Conservation (phyloP, 2,888 invertebrate species). For the Serrognathus titanus region DNA sequence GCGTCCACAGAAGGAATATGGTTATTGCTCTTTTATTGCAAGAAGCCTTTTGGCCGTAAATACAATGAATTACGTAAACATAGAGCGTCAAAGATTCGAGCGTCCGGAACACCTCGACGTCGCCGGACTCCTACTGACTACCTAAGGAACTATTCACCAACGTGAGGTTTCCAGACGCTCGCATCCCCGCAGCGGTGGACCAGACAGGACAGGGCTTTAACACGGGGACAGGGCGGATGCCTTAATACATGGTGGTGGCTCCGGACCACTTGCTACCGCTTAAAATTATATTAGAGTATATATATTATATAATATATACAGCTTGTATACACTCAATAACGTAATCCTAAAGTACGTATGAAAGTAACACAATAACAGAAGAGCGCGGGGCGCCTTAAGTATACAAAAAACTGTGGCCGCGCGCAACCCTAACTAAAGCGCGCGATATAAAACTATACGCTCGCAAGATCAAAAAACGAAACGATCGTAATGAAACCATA, state of each 20-base stretch:
- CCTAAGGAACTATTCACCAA: slow-evolving; percentile 19
- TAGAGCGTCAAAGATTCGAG: slow-evolving; percentile 55
- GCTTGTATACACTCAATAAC: slow-evolving; percentile 49
- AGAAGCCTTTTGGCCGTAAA: slow-evolving; percentile 59
- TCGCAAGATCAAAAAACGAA: slow-evolving; percentile 36
- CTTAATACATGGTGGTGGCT: slow-evolving; percentile 46
- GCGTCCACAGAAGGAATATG: slow-evolving; percentile 55
- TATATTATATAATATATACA: slow-evolving; percentile 49
- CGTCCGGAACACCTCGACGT: slow-evolving; percentile 30
- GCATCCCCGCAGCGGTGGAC: slow-evolving; percentile 23
- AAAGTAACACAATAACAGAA: slow-evolving; percentile 42
- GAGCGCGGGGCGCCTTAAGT: slow-evolving; percentile 41
- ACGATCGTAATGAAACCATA: not conserved
- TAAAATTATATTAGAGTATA: slow-evolving; percentile 46
- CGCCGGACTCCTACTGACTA: not conserved
- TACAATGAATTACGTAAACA: slow-evolving; percentile 61
- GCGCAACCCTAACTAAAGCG: slow-evolving; percentile 26
- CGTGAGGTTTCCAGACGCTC: slow-evolving; percentile 42
- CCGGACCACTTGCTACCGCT: slow-evolving; percentile 48
- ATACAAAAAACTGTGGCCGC: slow-evolving; percentile 40
- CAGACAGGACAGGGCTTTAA: slow-evolving; percentile 45
- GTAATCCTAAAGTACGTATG: slow-evolving; percentile 45
- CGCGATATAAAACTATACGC: slow-evolving; percentile 29
- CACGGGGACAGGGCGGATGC: slow-evolving; percentile 47
- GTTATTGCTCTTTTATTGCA: slow-evolving; percentile 57